A percentile compares a stretch with the other conserved stretches of the same genome.
Conservation (phyloP, 1,140 invertebrate genomes). For the Platyura marginata region DNA sequence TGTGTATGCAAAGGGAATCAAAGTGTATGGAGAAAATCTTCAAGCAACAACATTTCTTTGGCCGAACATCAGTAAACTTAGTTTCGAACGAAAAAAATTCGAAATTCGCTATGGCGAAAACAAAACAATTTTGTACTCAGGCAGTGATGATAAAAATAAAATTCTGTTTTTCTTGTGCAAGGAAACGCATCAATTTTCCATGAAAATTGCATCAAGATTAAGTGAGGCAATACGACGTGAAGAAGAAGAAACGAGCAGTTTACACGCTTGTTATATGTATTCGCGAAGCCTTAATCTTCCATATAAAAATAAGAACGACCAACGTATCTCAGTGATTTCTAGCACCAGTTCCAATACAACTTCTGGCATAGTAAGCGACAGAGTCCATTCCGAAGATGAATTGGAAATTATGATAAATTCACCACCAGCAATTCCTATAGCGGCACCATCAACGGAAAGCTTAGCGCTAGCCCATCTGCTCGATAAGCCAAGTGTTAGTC, state of each 20-base stretch:
- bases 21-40: slow-evolving; percentile 55
- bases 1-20: slow-evolving; percentile 70
- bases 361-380: slow-evolving; percentile 85
- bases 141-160: slow-evolving; percentile 81
- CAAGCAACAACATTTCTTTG: slow-evolving; percentile 62
- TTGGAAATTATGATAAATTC: slow-evolving; percentile 66
- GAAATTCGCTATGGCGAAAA: slow-evolving; percentile 78
- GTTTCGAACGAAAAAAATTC: slow-evolving; percentile 93
- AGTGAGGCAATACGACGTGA: slow-evolving; percentile 57
- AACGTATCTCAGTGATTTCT: slow-evolving; percentile 79
- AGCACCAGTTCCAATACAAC: slow-evolving; percentile 86
- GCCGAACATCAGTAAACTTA: slow-evolving; percentile 84
- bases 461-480: slow-evolving; percentile 48
- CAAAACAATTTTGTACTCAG: slow-evolving; percentile 77
- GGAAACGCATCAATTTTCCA: slow-evolving; percentile 85
- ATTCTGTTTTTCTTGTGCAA: slow-evolving; percentile 73
- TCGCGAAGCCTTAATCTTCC: slow-evolving; percentile 39
- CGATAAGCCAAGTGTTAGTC: slow-evolving; percentile 34
- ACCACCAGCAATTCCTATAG: slow-evolving; percentile 28
- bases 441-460: slow-evolving; percentile 51
- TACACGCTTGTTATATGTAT: slow-evolving; percentile 41
- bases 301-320: slow-evolving; percentile 46
- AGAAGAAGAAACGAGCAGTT: slow-evolving; percentile 39
- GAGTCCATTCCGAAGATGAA: slow-evolving; percentile 84
- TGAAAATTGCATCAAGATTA: slow-evolving; percentile 71